Conservation (phyloP, 2,797 vertebrate species). For the Cichlasoma orientale region DNA sequence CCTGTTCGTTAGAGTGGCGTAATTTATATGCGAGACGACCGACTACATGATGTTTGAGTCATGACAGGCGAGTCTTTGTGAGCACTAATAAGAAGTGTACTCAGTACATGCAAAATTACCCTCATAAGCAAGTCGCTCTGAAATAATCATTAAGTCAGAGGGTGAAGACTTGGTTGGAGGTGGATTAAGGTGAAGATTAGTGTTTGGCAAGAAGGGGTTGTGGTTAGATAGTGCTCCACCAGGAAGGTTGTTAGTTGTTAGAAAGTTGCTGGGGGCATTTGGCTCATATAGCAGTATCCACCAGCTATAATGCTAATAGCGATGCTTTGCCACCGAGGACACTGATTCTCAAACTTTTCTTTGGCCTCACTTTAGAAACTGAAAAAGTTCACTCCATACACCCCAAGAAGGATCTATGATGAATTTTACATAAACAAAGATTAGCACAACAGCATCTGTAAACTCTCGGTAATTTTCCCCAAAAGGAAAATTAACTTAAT, state of each 20-base stretch:
- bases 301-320: not conserved
- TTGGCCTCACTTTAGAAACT: too few species aligned
- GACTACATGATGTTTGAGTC: constrained; percentile 29
- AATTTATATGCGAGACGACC: constrained; percentile 31
- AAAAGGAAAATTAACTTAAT: too few species aligned
- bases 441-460: too few species aligned
- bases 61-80: constrained; percentile 8
- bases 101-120: not conserved
- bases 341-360: too few species aligned
- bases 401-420: too few species aligned
- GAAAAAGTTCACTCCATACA: too few species aligned
- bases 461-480: too few species aligned
- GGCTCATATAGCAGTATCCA: not conserved
- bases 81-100: constrained; percentile 14
- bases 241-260: not conserved
- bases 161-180: not conserved
- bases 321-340: too few species aligned
- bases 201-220: not conserved
- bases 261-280: not conserved
- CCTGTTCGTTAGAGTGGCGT: constrained; percentile 31
- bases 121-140: not conserved
- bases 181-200: not conserved
- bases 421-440: too few species aligned
- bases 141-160: not conserved
- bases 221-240: not conserved